phyloP scores from a whole-genome alignment of 2,797 vertebrate genomes.

The Emydoidea blandingii region DNA sequence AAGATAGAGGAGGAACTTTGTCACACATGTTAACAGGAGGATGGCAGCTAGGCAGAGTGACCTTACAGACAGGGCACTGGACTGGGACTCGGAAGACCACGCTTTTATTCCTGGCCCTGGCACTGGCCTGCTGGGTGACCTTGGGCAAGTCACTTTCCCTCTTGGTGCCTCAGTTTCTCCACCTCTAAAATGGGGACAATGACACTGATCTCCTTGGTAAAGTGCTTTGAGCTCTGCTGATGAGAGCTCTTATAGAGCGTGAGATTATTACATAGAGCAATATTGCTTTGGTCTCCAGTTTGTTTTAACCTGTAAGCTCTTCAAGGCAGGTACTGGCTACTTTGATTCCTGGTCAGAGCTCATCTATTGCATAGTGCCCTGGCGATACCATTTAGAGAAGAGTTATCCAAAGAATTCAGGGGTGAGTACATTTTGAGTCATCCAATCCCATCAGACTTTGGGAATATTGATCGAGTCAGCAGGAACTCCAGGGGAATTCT shows the following conservation, averaged over 20 bases:
- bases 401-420: neutral
- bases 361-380: neutral
- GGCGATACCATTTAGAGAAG: neutral
- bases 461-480: neutral
- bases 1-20: no score
- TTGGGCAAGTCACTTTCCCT: neutral
- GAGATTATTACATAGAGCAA: neutral
- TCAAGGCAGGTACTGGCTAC: neutral
- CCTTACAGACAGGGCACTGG: neutral
- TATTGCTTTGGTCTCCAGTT: neutral
- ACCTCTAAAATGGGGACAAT: neutral
- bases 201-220: neutral
- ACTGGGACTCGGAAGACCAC: neutral
- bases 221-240: neutral
- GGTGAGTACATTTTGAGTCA: neutral
- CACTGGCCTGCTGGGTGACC: neutral
- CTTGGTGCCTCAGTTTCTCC: neutral
- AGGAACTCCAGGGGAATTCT: neutral
- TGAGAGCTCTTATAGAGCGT: accelerated
- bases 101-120: neutral
- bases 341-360: neutral
- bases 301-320: neutral
- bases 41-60: neutral
- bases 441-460: neutral
- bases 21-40: neutral